Conservation (phyloP, 2,888 invertebrate genomes). For the Cetonia aurata region DNA sequence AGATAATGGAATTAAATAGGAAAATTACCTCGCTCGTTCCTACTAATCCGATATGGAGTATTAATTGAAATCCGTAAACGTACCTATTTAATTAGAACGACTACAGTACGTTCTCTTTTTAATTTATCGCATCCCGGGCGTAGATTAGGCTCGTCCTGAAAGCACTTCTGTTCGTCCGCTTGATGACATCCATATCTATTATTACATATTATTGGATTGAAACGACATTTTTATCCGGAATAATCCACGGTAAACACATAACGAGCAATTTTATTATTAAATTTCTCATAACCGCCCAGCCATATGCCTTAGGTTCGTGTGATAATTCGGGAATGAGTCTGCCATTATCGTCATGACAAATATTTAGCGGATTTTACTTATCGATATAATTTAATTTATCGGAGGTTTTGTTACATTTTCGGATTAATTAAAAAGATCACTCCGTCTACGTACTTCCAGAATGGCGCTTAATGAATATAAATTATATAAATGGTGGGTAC, state of each 20-base stretch:
- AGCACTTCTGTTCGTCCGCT: too few species aligned
- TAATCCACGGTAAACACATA: conserved; percentile 47
- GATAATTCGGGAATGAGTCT: conserved; percentile 50
- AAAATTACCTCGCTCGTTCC: too few species aligned
- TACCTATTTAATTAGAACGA: too few species aligned
- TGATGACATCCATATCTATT: background rate
- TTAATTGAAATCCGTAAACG: too few species aligned
- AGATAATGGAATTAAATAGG: too few species aligned
- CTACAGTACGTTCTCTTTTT: too few species aligned
- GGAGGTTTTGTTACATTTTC: conserved; percentile 44
- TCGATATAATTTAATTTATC: conserved; percentile 52
- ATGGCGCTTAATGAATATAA: background rate
- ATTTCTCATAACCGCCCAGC: conserved; percentile 50
- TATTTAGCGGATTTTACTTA: conserved; percentile 48
- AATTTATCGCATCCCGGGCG: too few species aligned
- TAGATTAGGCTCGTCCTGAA: too few species aligned
- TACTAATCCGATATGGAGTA: too few species aligned
- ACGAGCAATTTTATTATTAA: conserved; percentile 52
- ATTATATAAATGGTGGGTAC: background rate
- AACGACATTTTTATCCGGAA: conserved; percentile 38
- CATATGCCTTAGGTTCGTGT: conserved; percentile 50
- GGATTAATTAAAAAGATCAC: conserved; percentile 48
- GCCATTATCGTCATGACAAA: conserved; percentile 47
- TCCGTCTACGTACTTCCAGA: conserved; percentile 5
- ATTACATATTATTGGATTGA: conserved; percentile 32